These are phyloP conservation scores for Chaetura pelagica DNA, from an alignment of 2,113 vertebrate genomes.

Conservation along the genomic window DNA sequence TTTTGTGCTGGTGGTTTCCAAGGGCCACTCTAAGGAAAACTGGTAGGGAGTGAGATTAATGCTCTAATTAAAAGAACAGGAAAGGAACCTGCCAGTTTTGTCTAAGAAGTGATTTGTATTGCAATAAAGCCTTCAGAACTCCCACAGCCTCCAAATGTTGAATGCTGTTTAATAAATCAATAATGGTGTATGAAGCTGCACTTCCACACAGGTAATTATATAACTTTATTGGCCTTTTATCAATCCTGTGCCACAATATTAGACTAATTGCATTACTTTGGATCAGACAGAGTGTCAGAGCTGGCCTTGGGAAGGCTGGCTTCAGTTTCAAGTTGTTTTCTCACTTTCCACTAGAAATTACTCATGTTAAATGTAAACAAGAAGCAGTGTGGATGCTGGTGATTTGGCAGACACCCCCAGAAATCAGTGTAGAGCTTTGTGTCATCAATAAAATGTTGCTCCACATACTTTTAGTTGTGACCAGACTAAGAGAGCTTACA, in stretches of 20 bases:
- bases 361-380: not conserved
- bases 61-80: not conserved
- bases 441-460: not conserved
- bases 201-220: not conserved
- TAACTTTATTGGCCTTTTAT: not conserved
- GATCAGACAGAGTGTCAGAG: not conserved
- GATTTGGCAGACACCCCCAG: not conserved
- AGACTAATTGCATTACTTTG: not conserved
- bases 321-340: not conserved
- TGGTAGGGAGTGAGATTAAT: not conserved
- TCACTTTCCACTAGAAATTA: not conserved
- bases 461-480: not conserved
- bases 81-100: not conserved
- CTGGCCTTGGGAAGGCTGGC: not conserved
- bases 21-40: not conserved
- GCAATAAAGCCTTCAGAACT: not conserved
- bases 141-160: not conserved
- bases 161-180: not conserved
- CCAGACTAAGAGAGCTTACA: not conserved
- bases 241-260: not conserved
- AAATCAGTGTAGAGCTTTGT: rapidly evolving
- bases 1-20: constrained; percentile 21
- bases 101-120: not conserved
- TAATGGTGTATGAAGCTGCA: not conserved
- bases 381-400: not conserved